Evolutionary conservation across 1,140 invertebrate species (phyloP), one percentile per base, ranked within the genome.

Genomic region (Formica exsecta): DNA sequence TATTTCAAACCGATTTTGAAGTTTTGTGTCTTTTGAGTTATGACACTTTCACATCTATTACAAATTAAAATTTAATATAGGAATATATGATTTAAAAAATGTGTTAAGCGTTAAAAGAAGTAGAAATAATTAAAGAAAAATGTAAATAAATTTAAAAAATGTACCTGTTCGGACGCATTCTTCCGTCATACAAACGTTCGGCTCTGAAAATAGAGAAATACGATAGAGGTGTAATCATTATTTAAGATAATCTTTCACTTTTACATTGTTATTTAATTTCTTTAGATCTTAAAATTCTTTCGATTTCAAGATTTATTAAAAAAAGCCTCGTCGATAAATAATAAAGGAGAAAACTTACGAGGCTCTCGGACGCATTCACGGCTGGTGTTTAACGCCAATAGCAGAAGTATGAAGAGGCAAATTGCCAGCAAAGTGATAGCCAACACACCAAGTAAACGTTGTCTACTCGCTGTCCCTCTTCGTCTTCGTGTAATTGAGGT

Each of bases 131-230:
- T 48, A 13, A 11, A 51, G 16, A 48, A 51, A 16, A 48, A 48
- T 48, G 3, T 48, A 48, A 51, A 19, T 44, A 44, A 66, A 44
- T 75, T 59, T 13, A 57, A 29, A 38, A 5, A 38, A 87, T 74
- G 96, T 94, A 97, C 96, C 96, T 94, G 97, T 97, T 93, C 96
- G 95, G 44, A 97, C 96, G 93, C 97, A 97, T 95, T 97, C 97
- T 93, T 97, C 96, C 51, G 96, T 96, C 83, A 97, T 93, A 93
- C 97, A 97, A 75, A 97, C 95, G 83, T 95, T 95, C 13, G 87
- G 86, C 87, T 93, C 96, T 96, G 94, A 65, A 96, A 96, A 29
- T 90, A 90, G 92, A 90, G 92, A 91, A 84, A 90, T 64, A n/a
- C 19, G 1, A 8, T 16, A 59, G 16, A 38, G n/a, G 44, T 84